Base-by-base conservation (phyloP, 1,140 invertebrate species). In the Bombus affinis region DNA sequence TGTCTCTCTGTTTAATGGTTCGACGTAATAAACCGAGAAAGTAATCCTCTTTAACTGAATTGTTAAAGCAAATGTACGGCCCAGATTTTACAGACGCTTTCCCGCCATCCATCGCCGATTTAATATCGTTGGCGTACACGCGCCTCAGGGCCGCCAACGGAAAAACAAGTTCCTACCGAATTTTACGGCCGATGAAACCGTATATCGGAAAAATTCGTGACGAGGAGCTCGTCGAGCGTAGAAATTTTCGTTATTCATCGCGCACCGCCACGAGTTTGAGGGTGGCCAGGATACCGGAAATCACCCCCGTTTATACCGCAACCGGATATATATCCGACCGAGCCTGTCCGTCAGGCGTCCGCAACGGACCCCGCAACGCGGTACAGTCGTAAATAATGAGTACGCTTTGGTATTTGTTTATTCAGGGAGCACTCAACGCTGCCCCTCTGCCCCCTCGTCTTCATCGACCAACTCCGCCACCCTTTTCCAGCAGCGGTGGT, bases 381-480 rank as follows among this genome's bases (percentile, higher is more conserved):
- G 85, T 86, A 86, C 83, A 65, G 85, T 89, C 78, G 82, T 93
- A 88, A 93, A 93, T 93, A 92, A 93, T 93, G 86, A 92, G 90
- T 78, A 76, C 86, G 88, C 83, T 91, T 92, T 81, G 91, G 91
- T 94, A 93, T 94, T 94, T 94, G 94, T 94, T 94, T 94, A 94
- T 94, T 95, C 92, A 95, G 85, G 80, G 85, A 93, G 93, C 94
- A 95, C 94, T 94, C 94, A 94, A 91, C 92, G 91, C 76, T 81
- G 75, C 81, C 37, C 81, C 86, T 76, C 79, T 8, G 44, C 78
- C 44, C 44, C 62, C 8, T 78, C 88, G 83, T 80, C 85, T 76
- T 62, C 79, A 25, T 70, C 73, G 66, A 59, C 85, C 77, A 87
- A 85, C 83, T 28, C 71, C 15, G 35, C 84, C 77, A 70, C 82